Percentiles rank a stretch among this genome's conserved stretches.
Evolutionary conservation across 2,797 vertebrate species (phyloP).

Genomic region (Acomys russatus): DNA sequence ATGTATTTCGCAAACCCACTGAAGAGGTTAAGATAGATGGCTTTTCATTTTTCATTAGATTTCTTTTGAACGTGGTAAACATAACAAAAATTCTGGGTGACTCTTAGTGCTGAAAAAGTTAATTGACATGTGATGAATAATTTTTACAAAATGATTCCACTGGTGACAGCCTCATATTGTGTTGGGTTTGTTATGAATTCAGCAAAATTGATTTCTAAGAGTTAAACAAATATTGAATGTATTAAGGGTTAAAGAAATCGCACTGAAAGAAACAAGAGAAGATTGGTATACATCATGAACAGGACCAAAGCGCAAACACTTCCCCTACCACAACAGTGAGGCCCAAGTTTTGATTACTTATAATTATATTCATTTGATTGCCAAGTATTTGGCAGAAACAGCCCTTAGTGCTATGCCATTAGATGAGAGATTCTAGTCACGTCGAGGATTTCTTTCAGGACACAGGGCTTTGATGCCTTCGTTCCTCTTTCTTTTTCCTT

Average conservation of each 20-base stretch:
- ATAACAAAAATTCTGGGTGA: slow-evolving; percentile 20
- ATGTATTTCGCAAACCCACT: slow-evolving; percentile 64
- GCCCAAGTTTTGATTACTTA: slow-evolving; percentile 36
- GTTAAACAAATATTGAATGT: slow-evolving; percentile 50
- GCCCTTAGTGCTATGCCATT: slow-evolving; percentile 7
- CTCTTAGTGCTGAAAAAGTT: slow-evolving; percentile 29
- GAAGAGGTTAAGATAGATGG: slow-evolving; percentile 41
- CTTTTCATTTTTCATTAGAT: background rate
- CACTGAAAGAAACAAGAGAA: background rate
- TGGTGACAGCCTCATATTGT: background rate
- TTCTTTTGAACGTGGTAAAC: slow-evolving; percentile 39
- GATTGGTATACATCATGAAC: background rate
- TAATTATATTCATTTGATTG: slow-evolving; percentile 1
- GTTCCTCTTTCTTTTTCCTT: slow-evolving; percentile 74
- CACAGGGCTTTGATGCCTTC: slow-evolving; percentile 72
- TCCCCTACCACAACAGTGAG: background rate
- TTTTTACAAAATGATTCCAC: slow-evolving; percentile 47
- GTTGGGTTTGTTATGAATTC: background rate
- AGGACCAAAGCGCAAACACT: background rate
- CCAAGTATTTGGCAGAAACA: background rate
- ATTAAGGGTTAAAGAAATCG: slow-evolving; percentile 32
- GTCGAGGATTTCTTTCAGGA: slow-evolving; percentile 69
- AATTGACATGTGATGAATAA: slow-evolving; percentile 38
- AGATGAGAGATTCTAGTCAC: slow-evolving; percentile 71
- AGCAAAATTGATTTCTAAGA: background rate